phyloP scores from a whole-genome alignment of 2,888 invertebrate genomes.

The Ophion obscuratus region DNA sequence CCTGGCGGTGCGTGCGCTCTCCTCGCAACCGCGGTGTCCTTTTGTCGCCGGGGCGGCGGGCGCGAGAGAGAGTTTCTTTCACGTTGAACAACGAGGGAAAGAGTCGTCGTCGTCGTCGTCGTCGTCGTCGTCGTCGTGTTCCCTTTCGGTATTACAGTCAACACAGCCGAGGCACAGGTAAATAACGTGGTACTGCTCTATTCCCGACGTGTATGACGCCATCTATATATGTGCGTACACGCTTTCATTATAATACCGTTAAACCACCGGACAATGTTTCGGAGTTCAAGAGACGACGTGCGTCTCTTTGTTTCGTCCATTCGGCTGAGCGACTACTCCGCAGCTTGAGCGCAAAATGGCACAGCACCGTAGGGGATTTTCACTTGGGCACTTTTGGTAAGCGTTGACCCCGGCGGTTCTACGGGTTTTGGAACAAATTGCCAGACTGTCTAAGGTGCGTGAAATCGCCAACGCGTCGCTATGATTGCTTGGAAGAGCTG shows the following conservation, averaged over 20 bases:
- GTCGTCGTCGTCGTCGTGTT: constrained; percentile 52
- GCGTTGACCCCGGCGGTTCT: no score
- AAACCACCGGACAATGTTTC: constrained; percentile 16
- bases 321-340: not conserved
- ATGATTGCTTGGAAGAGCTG: no score
- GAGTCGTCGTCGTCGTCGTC: constrained; percentile 54
- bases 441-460: no score
- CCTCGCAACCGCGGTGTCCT: constrained; percentile 72
- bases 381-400: no score
- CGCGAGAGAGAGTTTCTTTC: constrained; percentile 45
- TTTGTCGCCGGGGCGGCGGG: constrained; percentile 74
- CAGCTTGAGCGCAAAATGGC: not conserved
- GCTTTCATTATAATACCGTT: constrained; percentile 8
- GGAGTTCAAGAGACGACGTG: not conserved
- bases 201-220: constrained; percentile 43
- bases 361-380: no score
- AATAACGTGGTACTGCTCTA: constrained; percentile 20
- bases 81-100: constrained; percentile 45
- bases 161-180: constrained; percentile 31
- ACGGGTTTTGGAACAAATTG: no score
- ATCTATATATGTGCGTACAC: not conserved
- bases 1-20: constrained; percentile 22
- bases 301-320: not conserved
- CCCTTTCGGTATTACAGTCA: constrained; percentile 38
- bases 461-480: no score